phyloP scores from a whole-genome alignment of 2,113 vertebrate genomes.

The Dipodomys ordii region DNA sequence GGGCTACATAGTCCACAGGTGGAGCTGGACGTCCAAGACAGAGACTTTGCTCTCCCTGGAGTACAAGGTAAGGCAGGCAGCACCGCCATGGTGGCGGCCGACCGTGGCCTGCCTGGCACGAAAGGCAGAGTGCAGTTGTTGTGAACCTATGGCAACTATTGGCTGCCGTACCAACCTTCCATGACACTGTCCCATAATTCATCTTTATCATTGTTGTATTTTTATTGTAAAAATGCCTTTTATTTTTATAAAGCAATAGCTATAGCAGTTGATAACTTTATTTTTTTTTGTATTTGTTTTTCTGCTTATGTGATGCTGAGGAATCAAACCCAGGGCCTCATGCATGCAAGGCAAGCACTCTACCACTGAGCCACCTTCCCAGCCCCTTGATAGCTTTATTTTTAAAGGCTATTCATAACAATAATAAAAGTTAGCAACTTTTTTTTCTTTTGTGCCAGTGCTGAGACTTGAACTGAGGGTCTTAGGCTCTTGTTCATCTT shows the following conservation, averaged over 20 bases:
- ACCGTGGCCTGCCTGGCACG: too few species aligned
- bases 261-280: background rate
- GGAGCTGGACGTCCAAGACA: slow-evolving; percentile 80
- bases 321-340: too few species aligned
- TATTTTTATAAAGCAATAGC: background rate
- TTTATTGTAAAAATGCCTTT: slow-evolving; percentile 17
- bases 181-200: background rate
- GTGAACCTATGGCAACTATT: background rate
- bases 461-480: too few species aligned
- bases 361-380: too few species aligned
- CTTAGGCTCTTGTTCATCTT: too few species aligned
- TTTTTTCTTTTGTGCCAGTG: too few species aligned
- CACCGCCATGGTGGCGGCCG: background rate
- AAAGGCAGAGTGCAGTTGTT: background rate
- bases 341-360: too few species aligned
- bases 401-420: background rate
- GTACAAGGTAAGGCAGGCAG: slow-evolving; percentile 77
- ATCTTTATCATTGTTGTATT: slow-evolving; percentile 3
- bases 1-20: slow-evolving; percentile 77
- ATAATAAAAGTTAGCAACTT: background rate
- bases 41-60: slow-evolving; percentile 79
- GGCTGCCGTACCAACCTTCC: background rate
- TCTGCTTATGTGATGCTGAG: too few species aligned
- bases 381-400: background rate
- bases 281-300: background rate